These are phyloP conservation scores for Hydropsyche betteni DNA, from an alignment of 2,888 invertebrate species.

Conservation along the genomic window DNA sequence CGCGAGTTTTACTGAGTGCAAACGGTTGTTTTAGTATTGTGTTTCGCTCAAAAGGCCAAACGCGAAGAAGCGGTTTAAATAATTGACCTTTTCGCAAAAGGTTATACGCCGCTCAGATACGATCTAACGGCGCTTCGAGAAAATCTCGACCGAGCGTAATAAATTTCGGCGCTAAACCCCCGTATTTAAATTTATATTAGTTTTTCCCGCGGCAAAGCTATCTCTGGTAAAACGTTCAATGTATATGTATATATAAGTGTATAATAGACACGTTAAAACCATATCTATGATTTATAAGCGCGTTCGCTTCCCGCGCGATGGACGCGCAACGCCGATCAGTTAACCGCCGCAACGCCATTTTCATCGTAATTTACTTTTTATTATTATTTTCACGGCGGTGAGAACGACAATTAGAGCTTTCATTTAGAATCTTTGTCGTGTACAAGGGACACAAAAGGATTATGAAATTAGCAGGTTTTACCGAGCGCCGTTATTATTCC, in stretches of 20 bases:
- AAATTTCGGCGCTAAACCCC: slow-evolving; percentile 23
- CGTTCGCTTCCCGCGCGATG: too few species aligned
- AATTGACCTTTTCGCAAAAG: slow-evolving; percentile 29
- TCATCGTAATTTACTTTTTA: background rate
- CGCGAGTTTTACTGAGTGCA: too few species aligned
- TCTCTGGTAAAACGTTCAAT: background rate
- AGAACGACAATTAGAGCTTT: too few species aligned
- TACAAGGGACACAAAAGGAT: slow-evolving; percentile 13
- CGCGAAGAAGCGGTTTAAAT: slow-evolving; percentile 22
- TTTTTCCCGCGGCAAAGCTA: slow-evolving; percentile 16
- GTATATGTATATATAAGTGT: too few species aligned
- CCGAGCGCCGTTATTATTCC: slow-evolving; percentile 14
- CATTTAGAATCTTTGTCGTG: slow-evolving; percentile 11
- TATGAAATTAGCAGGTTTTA: slow-evolving; percentile 28
- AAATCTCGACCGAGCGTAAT: slow-evolving; percentile 19
- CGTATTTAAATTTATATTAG: slow-evolving; percentile 29
- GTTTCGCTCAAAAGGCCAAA: background rate
- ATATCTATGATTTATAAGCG: too few species aligned
- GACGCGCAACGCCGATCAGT: background rate
- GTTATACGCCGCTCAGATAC: slow-evolving; percentile 2
- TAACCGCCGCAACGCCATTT: background rate
- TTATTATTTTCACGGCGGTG: background rate
- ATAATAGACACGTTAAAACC: too few species aligned
- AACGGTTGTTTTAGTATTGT: slow-evolving; percentile 8
- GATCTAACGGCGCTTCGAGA: slow-evolving; percentile 15